Evolutionary conservation across 2,888 invertebrate species (phyloP).

Genomic region (Brachylomia viminalis): DNA sequence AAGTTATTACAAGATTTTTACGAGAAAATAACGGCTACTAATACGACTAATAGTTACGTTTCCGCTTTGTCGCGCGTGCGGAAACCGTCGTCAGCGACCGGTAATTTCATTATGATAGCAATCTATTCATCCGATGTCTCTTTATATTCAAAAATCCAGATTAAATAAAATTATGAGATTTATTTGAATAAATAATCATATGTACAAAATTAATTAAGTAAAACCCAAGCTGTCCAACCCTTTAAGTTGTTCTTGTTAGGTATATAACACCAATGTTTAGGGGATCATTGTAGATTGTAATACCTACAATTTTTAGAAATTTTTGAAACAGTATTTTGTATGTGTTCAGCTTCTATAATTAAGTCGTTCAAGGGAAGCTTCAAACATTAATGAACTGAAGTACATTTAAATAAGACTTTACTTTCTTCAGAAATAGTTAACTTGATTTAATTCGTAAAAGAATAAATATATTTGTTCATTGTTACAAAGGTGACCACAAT

Average conservation of each 20-base stretch:
- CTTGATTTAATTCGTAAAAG: slow-evolving; percentile 13
- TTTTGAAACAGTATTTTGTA: background rate
- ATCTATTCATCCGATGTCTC: background rate
- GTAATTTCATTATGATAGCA: slow-evolving; percentile 35
- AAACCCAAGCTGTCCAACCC: background rate
- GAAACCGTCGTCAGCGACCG: slow-evolving; percentile 2
- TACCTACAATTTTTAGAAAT: background rate
- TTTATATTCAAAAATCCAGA: background rate
- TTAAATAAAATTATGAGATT: background rate
- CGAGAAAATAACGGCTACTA: too few relatives aligned
- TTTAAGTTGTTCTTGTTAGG: background rate
- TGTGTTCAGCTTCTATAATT: too few relatives aligned
- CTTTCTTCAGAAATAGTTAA: background rate
- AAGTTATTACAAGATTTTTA: background rate
- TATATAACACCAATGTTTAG: background rate
- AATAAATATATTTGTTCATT: background rate
- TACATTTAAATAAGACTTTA: slow-evolving; percentile 11
- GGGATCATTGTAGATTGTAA: background rate
- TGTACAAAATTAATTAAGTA: background rate
- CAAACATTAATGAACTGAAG: slow-evolving; percentile 5
- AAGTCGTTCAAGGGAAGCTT: background rate
- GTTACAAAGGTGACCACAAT: background rate
- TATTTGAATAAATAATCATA: background rate
- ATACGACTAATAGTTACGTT: slow-evolving; percentile 20
- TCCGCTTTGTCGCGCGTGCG: slow-evolving; percentile 17